These are phyloP conservation scores for Sebastes fasciatus DNA, from an alignment of 2,113 vertebrate genomes.

Conservation along the genomic window DNA sequence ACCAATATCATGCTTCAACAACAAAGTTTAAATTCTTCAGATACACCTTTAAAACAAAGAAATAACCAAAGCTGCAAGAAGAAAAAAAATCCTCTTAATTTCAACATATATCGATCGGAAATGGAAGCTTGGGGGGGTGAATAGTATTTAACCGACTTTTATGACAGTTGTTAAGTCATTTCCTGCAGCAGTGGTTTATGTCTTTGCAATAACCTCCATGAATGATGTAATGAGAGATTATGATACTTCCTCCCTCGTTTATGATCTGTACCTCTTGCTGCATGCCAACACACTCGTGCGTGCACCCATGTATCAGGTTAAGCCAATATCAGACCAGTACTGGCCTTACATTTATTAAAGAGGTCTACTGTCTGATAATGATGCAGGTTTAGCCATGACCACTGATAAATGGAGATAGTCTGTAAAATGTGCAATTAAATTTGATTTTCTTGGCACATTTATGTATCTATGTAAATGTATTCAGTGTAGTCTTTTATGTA, in stretches of 20 bases:
- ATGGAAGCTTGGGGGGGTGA: conserved; percentile 11
- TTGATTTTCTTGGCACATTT: conserved; percentile 36
- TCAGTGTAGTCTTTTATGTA: not conserved
- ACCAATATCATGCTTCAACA: not conserved
- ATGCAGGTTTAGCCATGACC: conserved; percentile 7
- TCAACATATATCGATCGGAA: conserved; percentile 68
- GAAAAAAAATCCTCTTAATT: conserved; percentile 29
- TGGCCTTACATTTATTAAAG: conserved; percentile 27
- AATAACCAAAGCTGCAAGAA: conserved; percentile 4
- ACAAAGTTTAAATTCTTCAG: not conserved
- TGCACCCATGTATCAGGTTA: conserved; percentile 28
- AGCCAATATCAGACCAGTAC: conserved; percentile 6
- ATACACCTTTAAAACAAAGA: conserved; percentile 25
- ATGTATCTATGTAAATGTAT: not conserved
- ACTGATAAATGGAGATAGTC: conserved; percentile 3
- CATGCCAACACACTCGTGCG: conserved; percentile 41
- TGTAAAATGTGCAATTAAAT: conserved; percentile 48
- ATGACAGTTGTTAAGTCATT: conserved; percentile 83
- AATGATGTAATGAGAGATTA: conserved; percentile 81
- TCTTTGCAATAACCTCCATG: conserved; percentile 82
- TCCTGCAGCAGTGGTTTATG: conserved; percentile 81
- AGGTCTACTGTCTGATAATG: conserved; percentile 3
- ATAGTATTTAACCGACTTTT: conserved; percentile 79
- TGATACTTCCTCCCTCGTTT: conserved; percentile 79
- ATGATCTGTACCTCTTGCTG: conserved; percentile 64